These are phyloP conservation scores for Apogon talboti DNA, from an alignment of 2,797 vertebrate genomes.

Conservation along the genomic window DNA sequence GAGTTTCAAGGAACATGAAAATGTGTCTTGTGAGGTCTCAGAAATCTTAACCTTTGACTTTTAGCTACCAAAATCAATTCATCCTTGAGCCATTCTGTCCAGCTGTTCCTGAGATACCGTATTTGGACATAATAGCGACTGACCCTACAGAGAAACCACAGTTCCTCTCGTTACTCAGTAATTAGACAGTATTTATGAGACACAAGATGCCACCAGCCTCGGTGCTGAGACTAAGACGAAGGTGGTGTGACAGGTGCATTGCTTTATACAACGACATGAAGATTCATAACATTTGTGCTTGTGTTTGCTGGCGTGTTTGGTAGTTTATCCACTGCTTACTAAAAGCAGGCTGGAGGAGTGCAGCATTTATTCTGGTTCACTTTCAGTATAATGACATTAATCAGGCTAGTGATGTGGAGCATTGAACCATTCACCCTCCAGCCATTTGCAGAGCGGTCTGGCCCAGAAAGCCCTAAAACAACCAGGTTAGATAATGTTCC, in stretches of 20 bases:
- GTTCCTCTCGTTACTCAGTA: constrained; percentile 16
- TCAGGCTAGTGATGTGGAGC: constrained; percentile 22
- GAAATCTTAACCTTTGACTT: no score
- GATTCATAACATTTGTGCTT: background rate
- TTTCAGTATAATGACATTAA: constrained; percentile 27
- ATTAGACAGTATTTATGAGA: constrained; percentile 17
- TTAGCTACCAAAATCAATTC: no score
- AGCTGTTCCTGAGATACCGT: no score
- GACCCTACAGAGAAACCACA: background rate
- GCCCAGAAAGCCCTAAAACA: background rate
- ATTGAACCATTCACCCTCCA: constrained; percentile 12
- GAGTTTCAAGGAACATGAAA: no score
- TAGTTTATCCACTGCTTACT: constrained; percentile 30
- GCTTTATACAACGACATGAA: constrained; percentile 12
- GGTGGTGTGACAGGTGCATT: constrained; percentile 26
- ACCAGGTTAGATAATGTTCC: constrained; percentile 31
- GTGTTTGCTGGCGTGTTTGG: constrained; percentile 2
- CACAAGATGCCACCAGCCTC: constrained; percentile 32
- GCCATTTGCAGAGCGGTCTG: constrained; percentile 26
- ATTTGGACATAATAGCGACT: no score
- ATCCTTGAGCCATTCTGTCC: no score
- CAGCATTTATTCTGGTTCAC: constrained; percentile 25
- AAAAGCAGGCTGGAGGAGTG: constrained; percentile 21
- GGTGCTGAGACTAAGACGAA: constrained; percentile 35
- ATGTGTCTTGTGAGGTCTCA: no score